Base-by-base conservation (phyloP, 2,797 vertebrate species). In the Myripristis jacobus region DNA sequence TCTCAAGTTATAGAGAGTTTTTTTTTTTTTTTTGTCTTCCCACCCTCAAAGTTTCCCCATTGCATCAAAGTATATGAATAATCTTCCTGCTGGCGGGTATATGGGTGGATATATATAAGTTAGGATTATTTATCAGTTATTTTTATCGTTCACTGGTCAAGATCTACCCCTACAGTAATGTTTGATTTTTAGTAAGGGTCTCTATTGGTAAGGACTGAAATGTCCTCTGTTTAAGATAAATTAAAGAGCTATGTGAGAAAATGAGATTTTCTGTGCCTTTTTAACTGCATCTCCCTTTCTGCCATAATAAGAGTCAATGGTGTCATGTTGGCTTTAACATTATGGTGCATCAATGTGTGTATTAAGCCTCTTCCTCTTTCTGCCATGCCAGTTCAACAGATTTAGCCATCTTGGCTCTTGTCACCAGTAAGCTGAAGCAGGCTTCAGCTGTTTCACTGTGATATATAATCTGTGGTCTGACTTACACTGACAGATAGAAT, bases 401-500 rank as follows among this genome's bases (percentile, higher is more conserved):
- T 71, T 75, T 62, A 68, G 62, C 69, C 71, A 75, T 80, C 74
- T 73, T 71, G 79, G 81, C 75, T 82, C 70, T 44, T 56, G 78
- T 80, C 77, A 72, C 77, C 79, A 87, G 85, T 85, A 89, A 81
- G 72, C 57, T 53, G 66, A 71, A 80, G 73, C 56, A 53, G 84
- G 64, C 73, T 83, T 83, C 86, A 87, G 79, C 82, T 80, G 70
- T 80, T 85, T 83, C 73, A 63, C 75, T 78, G 43, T 66, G 82
- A 88, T 84, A 77, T 66, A 69, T 77, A 77, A 72, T 87, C 85
- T 66, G 81, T 71, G 81, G 80, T 75, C 46, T 62, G 80, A 72
- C 55, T 87, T 79, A 64, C 57, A 53, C 73, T 77, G 82, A 91
- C 85, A 87, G 88, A 91, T 92, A 91, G 90, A 82, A 61, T 64